Conservation (phyloP, 2,797 vertebrate species). For the Pipistrellus kuhlii region DNA sequence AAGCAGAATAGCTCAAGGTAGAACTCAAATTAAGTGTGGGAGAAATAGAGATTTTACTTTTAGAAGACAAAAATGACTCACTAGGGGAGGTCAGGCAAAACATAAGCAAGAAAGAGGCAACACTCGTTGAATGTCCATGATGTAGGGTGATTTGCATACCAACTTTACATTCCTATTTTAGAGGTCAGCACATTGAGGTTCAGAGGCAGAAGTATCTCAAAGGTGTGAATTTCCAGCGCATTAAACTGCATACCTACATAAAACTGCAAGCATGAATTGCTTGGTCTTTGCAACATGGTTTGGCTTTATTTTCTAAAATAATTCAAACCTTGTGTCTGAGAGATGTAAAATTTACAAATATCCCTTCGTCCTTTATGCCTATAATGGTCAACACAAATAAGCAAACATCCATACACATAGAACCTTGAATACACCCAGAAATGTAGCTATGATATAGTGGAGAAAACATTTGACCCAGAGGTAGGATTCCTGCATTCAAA, state of each 20-base stretch:
- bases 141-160: neutral
- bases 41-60: neutral
- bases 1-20: slow-evolving; percentile 3
- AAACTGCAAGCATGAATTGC: neutral
- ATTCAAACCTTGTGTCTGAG: neutral
- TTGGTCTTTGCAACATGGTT: slow-evolving; percentile 1
- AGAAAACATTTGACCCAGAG: neutral
- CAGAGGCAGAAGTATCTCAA: neutral
- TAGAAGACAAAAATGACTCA: neutral
- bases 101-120: accelerated
- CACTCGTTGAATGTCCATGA: accelerated
- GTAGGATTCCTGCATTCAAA: neutral
- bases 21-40: neutral
- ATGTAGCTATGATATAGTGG: neutral
- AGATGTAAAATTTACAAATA: neutral
- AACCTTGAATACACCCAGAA: neutral
- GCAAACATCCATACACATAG: neutral
- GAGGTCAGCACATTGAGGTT: neutral
- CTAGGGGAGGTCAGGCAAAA: no score
- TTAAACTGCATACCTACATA: neutral
- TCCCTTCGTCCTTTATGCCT: neutral
- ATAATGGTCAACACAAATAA: neutral
- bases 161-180: no score
- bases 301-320: neutral
- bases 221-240: neutral